Percentiles rank a stretch among this genome's conserved stretches.
phyloP scores from a whole-genome alignment of 2,797 vertebrate genomes.

The Champsocephalus esox region DNA sequence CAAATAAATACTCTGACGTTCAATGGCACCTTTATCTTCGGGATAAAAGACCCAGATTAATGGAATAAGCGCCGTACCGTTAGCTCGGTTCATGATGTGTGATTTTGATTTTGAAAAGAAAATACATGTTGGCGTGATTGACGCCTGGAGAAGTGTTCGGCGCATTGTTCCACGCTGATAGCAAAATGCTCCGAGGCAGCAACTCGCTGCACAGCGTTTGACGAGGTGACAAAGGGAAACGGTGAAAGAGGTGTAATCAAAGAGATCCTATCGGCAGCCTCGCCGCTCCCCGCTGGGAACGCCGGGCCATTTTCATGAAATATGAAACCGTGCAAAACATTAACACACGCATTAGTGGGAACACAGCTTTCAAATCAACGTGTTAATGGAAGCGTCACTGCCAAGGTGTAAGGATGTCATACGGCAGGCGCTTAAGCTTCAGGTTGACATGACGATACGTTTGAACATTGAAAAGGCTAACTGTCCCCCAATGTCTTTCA shows the following conservation, averaged over 20 bases:
- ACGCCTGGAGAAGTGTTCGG: constrained; percentile 8
- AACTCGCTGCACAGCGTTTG: constrained; percentile 21
- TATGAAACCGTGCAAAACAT: constrained; percentile 34
- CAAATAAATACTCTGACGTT: constrained; percentile 27
- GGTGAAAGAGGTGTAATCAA: constrained; percentile 33
- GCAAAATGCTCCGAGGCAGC: constrained; percentile 39
- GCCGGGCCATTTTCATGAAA: constrained; percentile 27
- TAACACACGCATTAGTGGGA: constrained; percentile 8
- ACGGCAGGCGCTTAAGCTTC: neutral
- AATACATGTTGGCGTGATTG: constrained; percentile 6
- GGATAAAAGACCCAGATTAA: constrained; percentile 23
- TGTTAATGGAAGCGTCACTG: neutral
- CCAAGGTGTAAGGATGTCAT: neutral
- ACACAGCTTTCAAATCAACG: neutral
- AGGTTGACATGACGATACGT: neutral
- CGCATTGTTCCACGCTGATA: constrained; percentile 27
- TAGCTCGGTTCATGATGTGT: neutral
- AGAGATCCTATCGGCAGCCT: constrained; percentile 34
- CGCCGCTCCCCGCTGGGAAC: constrained; percentile 23
- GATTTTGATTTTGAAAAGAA: neutral
- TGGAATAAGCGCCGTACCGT: constrained; percentile 15
- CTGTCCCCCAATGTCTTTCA: neutral
- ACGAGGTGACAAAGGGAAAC: constrained; percentile 41
- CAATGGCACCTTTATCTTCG: constrained; percentile 24
- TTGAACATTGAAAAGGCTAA: neutral